These are phyloP conservation scores for Philonicus albiceps DNA, from an alignment of 2,888 invertebrate genomes.

Conservation along the genomic window DNA sequence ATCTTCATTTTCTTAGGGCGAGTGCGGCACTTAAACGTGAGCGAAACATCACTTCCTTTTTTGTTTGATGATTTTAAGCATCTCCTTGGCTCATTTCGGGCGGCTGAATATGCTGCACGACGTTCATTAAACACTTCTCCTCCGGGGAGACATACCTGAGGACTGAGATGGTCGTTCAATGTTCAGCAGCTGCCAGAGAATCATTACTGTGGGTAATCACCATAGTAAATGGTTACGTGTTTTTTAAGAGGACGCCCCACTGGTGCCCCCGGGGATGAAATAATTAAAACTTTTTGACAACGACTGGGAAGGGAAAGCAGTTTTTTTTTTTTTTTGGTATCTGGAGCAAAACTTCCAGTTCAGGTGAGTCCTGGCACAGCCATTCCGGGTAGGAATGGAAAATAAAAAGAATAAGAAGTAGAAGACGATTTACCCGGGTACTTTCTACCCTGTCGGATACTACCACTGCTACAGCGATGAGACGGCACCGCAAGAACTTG, in stretches of 20 bases:
- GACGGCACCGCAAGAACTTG: not conserved
- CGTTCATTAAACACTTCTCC: not conserved
- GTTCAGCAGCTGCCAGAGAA: not conserved
- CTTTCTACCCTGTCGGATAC: not conserved
- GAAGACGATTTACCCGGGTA: not conserved
- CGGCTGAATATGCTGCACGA: slow-evolving; percentile 1
- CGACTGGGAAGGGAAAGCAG: not conserved
- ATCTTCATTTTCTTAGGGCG: not conserved
- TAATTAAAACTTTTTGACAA: slow-evolving; percentile 29
- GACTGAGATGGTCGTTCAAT: not conserved
- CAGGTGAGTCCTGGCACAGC: not conserved
- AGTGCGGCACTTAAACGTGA: not conserved
- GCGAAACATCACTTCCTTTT: not conserved
- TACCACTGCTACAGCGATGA: not conserved
- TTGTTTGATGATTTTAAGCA: not conserved
- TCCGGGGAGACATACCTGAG: not conserved
- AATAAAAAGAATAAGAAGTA: not conserved
- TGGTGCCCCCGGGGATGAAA: slow-evolving; percentile 5
- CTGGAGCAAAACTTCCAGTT: not conserved
- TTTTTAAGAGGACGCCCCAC: not conserved
- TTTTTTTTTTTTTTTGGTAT: not conserved
- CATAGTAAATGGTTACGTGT: slow-evolving; percentile 24
- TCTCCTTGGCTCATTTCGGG: not conserved
- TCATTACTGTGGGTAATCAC: slow-evolving; percentile 28
- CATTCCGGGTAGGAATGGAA: not conserved